phyloP scores from a whole-genome alignment of 2,888 invertebrate species.

The Amblyjoppa proteus region DNA sequence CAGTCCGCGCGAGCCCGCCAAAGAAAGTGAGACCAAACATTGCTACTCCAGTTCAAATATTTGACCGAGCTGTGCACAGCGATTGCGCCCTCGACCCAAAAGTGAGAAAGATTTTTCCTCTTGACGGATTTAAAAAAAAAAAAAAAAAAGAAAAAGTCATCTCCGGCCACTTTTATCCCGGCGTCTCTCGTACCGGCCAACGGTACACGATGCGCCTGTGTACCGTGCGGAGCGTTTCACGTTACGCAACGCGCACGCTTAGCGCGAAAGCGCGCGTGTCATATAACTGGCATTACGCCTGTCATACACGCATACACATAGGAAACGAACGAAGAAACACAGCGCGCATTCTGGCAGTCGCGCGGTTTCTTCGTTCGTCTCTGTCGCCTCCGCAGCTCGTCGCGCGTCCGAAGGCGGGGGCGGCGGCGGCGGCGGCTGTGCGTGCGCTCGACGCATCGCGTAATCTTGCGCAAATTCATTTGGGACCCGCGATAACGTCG shows the following conservation, averaged over 20 bases:
- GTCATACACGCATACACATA: conserved; percentile 29
- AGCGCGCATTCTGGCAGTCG: conserved; percentile 25
- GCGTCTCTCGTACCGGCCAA: not conserved
- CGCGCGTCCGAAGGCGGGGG: not conserved
- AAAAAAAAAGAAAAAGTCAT: not conserved
- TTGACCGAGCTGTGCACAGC: not conserved
- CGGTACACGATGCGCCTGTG: conserved; percentile 1
- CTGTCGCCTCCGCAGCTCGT: conserved; percentile 36
- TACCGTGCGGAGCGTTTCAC: conserved; percentile 25
- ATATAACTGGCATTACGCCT: conserved; percentile 55
- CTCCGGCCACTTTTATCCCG: not conserved
- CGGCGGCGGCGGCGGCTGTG: not conserved
- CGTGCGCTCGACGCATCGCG: conserved; percentile 41
- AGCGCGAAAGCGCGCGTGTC: conserved; percentile 67
- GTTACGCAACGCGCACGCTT: conserved; percentile 60
- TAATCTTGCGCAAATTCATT: conserved; percentile 66
- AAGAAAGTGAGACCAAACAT: not conserved
- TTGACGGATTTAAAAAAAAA: not conserved
- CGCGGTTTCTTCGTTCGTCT: conserved; percentile 15
- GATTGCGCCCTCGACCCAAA: conserved; percentile 6
- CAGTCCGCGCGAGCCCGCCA: not conserved
- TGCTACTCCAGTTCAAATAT: conserved; percentile 3
- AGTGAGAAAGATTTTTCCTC: conserved; percentile 26
- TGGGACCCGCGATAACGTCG: conserved; percentile 52
- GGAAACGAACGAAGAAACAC: not conserved